A percentile compares a stretch with the other conserved stretches of the same genome.
Conservation (phyloP, 2,113 vertebrate species). For the Psammodynastes pulverulentus region DNA sequence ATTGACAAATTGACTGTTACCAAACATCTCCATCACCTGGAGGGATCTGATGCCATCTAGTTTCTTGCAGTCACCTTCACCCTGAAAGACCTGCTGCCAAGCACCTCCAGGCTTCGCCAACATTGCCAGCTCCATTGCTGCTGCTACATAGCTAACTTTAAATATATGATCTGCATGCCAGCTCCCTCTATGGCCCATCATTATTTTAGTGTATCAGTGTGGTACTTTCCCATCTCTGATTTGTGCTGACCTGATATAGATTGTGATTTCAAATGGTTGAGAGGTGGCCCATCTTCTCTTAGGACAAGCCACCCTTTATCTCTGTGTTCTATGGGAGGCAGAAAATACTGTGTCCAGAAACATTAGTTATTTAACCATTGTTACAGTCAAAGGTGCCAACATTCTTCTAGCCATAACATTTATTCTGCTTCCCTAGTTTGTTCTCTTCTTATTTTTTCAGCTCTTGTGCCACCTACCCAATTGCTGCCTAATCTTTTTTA, state of each 20-base stretch:
- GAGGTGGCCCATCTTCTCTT: not conserved
- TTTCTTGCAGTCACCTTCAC: not conserved
- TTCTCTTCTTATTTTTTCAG: not conserved
- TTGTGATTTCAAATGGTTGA: not conserved
- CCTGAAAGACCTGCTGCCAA: not conserved
- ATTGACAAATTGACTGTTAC: not conserved
- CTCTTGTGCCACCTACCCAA: not conserved
- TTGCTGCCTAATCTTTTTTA: not conserved
- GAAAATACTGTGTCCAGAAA: not conserved
- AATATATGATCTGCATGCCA: not conserved
- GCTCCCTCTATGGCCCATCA: not conserved
- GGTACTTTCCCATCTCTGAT: not conserved
- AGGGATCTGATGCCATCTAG: not conserved
- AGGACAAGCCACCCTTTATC: not conserved
- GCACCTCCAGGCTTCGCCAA: not conserved
- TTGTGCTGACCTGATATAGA: not conserved
- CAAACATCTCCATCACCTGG: not conserved
- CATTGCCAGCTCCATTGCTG: not conserved
- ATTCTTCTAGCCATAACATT: not conserved
- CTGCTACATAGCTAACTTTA: not conserved
- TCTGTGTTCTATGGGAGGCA: not conserved
- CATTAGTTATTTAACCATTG: not conserved
- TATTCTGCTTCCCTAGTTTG: not conserved
- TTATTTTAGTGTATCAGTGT: not conserved
- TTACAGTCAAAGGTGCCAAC: not conserved